Evolutionary conservation across 2,888 invertebrate species (phyloP), one percentile per base, ranked within the genome.

Genomic region (Cyclophora punctaria): DNA sequence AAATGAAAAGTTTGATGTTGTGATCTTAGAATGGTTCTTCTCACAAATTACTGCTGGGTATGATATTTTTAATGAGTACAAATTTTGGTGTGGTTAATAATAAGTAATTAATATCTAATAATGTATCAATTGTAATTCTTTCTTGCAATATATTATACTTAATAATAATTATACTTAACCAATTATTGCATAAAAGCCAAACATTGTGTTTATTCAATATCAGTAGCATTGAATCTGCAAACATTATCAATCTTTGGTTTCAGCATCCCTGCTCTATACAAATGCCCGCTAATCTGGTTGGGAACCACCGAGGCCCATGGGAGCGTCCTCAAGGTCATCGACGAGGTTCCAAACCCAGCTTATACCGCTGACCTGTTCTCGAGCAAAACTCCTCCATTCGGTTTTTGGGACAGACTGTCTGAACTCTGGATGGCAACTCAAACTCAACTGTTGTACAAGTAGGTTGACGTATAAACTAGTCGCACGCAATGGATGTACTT

Each of bases 241-340:
- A 41, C 3, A 3, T 4, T 3, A 4, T 5, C 4, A 20, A 43
- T 7, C 3, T 41, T 2, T 41, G 46, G 46, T 67, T 64, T 2
- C 69, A 84, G 83, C 6, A 68, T 83, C 5, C 75, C 79, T 20
- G 60, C 75, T 0, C 48, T 83, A 2, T 78, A 76, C 49, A 47
- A 78, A 56, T 76, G 78, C 6, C 84, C 83, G 0, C 47, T 76
- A 1, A 80, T 84, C 44, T 83, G 83, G 81, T 47, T 78, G 5
- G 67, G 62, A 2, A 70, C 80, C 0, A 78, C 80, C 0, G 81
- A 82, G 54, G 71, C 78, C 0, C 78, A 81, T 46, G 80, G 80
- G 72, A 67, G 72, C 34, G 41, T 74, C 0, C 35, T 83, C 48
- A 67, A 69, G 34, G 2, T 82, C 1, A 60, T 83, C 2, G 83